These are phyloP conservation scores for Ennomos erosarius DNA, from an alignment of 2,888 invertebrate genomes.

Conservation along the genomic window DNA sequence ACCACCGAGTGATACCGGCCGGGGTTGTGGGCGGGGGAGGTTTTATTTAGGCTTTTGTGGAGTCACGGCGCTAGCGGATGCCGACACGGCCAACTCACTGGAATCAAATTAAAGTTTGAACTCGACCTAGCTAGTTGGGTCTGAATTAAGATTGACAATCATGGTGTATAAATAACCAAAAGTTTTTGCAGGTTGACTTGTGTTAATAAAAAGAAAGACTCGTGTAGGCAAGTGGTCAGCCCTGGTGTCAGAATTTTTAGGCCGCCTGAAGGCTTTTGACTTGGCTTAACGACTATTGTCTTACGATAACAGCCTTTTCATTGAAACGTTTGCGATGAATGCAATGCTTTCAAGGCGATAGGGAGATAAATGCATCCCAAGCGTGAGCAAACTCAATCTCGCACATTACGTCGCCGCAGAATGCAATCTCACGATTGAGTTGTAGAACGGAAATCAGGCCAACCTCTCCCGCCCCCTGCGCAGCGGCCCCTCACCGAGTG, in stretches of 20 bases:
- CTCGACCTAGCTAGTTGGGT: conserved; percentile 1
- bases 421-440: conserved; percentile 34
- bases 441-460: conserved; percentile 30
- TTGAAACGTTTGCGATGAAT: too few relatives aligned
- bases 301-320: too few relatives aligned
- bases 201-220: too few relatives aligned
- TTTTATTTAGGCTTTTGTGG: conserved; percentile 2
- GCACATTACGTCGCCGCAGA: conserved; percentile 29
- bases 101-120: conserved; percentile 14
- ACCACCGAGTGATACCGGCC: background rate
- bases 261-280: too few relatives aligned
- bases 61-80: conserved; percentile 4
- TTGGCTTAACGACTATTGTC: too few relatives aligned
- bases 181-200: too few relatives aligned
- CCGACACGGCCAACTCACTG: conserved; percentile 5
- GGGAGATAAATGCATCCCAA: conserved; percentile 11
- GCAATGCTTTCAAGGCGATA: background rate
- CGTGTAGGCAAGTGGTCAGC: too few relatives aligned
- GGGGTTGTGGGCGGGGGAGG: background rate
- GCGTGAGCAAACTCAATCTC: conserved; percentile 24
- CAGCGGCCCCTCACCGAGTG: background rate
- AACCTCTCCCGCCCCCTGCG: background rate
- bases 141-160: background rate
- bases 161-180: too few relatives aligned
- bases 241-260: too few relatives aligned